These are phyloP conservation scores for Formica exsecta DNA, from an alignment of 1,140 invertebrate genomes.

Conservation along the genomic window DNA sequence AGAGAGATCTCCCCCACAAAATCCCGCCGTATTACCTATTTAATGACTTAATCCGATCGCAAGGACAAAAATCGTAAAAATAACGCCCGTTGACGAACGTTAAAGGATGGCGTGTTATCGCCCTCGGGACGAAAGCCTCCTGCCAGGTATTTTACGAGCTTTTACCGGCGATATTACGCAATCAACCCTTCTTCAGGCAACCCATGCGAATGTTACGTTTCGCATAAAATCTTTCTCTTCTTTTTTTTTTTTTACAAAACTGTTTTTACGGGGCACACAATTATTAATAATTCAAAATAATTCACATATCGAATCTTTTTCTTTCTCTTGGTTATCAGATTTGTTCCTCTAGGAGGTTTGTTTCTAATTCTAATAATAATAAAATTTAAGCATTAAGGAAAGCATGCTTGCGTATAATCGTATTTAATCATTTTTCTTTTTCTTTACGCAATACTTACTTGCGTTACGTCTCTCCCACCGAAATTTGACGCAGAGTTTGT, in stretches of 20 bases:
- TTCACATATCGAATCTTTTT: neutral
- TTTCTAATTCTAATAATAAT: neutral
- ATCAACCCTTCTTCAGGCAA: slow-evolving; percentile 3
- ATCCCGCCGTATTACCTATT: neutral
- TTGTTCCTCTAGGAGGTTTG: neutral
- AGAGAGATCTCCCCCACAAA: too few species aligned
- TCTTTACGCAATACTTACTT: slow-evolving; percentile 1
- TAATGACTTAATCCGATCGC: slow-evolving; percentile 18
- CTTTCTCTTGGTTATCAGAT: neutral
- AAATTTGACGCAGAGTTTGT: neutral
- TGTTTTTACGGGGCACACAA: neutral
- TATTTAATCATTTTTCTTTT: neutral
- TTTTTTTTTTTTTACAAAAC: neutral
- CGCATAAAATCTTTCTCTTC: neutral
- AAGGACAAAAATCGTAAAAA: slow-evolving; percentile 17
- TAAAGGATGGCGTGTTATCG: neutral
- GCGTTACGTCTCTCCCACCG: slow-evolving; percentile 17
- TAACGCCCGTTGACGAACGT: neutral
- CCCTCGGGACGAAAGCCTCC: neutral
- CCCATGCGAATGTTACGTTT: neutral
- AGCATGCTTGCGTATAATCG: neutral
- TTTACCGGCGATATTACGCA: neutral
- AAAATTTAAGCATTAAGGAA: neutral
- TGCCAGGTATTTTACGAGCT: slow-evolving; percentile 18
- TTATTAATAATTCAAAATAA: neutral